Evolutionary conservation across 2,888 invertebrate species (phyloP), one percentile per base, ranked within the genome.

Genomic region (Harpalus rubripes): DNA sequence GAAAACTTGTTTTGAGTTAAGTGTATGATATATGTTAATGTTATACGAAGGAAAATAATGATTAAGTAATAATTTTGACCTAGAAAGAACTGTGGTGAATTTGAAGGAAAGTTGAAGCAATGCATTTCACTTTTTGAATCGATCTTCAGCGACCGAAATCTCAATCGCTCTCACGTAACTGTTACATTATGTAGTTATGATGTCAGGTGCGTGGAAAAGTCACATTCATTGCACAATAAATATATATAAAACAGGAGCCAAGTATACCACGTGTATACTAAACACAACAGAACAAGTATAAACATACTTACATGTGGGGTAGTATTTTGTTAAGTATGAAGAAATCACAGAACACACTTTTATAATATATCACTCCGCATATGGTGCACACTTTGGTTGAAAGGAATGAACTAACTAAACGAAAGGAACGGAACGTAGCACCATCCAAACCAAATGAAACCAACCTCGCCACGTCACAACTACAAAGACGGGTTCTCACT

Each of bases 121-220:
- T 68, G 58, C 81, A 81, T 81, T 81, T 81, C 81, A 81, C 81
- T 81, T 81, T 81, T 81, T 63, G 22, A 81, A 81, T 56, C 58
- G 81, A 81, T 81, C 81, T 68, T 81, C 81, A 15, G 52, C 22
- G 44, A 65, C 5, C 81, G 22, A 26, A 81, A 32, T 32, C 32
- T 32, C 32, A 32, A 5, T 5, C 5, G 32, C 32, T 44, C 16
- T 68, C 68, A 68, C 72, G 81, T 81, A 81, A 81, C 22, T 32
- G 58, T 72, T 39, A 32, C 59, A n/a, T 72, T 39, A 32, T 39
- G 7, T 22, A 32, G 39, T 10, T 76, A 61, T 39, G 39, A 79
- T 79, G 61, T 32, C 26, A 78, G 39, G 32, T 78, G 32, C 32
- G 32, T 12, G 52, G 15, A n/a, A 8, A 32, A 18, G 15, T 32